Conservation (phyloP, 2,888 invertebrate genomes). For the Apotomis betuletana region DNA sequence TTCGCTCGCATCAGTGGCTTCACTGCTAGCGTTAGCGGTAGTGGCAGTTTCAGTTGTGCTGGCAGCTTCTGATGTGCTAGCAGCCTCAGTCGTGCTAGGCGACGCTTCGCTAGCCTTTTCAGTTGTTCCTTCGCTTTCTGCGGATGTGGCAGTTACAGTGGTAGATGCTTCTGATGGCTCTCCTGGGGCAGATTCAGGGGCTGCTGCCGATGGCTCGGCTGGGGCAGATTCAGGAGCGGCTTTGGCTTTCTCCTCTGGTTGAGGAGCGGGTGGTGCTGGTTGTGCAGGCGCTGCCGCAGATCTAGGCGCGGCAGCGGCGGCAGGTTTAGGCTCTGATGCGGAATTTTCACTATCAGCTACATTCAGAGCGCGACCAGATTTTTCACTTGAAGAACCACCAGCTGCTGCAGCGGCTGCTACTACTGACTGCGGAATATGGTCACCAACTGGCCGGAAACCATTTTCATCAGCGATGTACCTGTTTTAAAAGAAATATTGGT, state of each 20-base stretch:
- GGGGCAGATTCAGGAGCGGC: constrained; percentile 36
- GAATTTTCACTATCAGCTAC: constrained; percentile 49
- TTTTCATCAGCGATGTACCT: constrained; percentile 89
- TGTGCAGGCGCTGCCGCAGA: constrained; percentile 14
- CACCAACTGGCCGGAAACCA: constrained; percentile 87
- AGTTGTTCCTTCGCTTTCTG: constrained; percentile 29
- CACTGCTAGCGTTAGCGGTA: constrained; percentile 26
- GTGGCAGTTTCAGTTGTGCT: constrained; percentile 31
- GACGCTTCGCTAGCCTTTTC: constrained; percentile 38
- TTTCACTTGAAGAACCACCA: constrained; percentile 50
- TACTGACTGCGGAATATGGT: constrained; percentile 81
- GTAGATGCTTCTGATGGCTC: constrained; percentile 31
- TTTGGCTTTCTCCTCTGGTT: constrained; percentile 21
- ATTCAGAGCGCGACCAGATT: constrained; percentile 59
- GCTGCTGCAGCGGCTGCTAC: constrained; percentile 45
- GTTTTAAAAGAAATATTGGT: constrained; percentile 31
- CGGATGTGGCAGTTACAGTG: constrained; percentile 39
- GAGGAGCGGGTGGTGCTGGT: constrained; percentile 17
- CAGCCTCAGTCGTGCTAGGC: constrained; percentile 35
- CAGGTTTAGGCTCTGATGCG: constrained; percentile 41
- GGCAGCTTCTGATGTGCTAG: constrained; percentile 26
- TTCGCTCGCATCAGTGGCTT: constrained; percentile 35
- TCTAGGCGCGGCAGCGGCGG: constrained; percentile 17
- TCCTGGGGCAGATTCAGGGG: constrained; percentile 42
- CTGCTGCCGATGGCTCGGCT: constrained; percentile 30